phyloP scores from a whole-genome alignment of 2,113 vertebrate genomes.

The Alaudala cheleensis region DNA sequence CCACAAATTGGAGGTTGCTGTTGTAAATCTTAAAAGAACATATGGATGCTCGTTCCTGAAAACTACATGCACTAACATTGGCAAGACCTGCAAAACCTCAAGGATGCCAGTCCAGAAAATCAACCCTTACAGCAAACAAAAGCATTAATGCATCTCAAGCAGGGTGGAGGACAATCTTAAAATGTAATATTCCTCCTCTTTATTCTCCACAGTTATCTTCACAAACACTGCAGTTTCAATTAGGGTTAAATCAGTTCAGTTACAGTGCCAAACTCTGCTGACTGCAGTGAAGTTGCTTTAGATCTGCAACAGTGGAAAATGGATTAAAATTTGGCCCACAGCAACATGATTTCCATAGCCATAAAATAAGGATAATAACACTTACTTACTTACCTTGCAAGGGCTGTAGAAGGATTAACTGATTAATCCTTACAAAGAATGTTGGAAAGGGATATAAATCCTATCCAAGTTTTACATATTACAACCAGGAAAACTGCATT shows the following conservation, averaged over 20 bases:
- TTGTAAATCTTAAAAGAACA: not conserved
- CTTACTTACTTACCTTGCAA: constrained; percentile 36
- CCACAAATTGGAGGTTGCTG: not conserved
- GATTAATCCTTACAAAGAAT: constrained; percentile 54
- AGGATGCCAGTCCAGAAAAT: not conserved
- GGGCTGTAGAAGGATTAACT: constrained; percentile 48
- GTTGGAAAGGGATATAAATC: constrained; percentile 1
- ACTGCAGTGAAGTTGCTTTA: constrained; percentile 19
- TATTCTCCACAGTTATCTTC: constrained; percentile 1
- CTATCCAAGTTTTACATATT: not conserved
- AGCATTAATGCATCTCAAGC: not conserved
- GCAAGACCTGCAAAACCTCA: not conserved
- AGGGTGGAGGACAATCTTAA: not conserved
- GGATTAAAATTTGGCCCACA: constrained; percentile 37
- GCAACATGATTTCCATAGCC: constrained; percentile 3
- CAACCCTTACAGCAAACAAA: not conserved
- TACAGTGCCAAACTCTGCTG: not conserved
- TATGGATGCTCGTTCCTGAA: not conserved
- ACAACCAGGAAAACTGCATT: not conserved
- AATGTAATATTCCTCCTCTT: not conserved
- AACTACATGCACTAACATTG: not conserved
- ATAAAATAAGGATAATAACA: constrained; percentile 43
- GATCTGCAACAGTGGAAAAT: constrained; percentile 38
- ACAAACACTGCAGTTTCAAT: not conserved
- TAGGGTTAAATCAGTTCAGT: constrained; percentile 34